These are phyloP conservation scores for Orius laevigatus DNA, from an alignment of 1,140 invertebrate species.

Conservation along the genomic window DNA sequence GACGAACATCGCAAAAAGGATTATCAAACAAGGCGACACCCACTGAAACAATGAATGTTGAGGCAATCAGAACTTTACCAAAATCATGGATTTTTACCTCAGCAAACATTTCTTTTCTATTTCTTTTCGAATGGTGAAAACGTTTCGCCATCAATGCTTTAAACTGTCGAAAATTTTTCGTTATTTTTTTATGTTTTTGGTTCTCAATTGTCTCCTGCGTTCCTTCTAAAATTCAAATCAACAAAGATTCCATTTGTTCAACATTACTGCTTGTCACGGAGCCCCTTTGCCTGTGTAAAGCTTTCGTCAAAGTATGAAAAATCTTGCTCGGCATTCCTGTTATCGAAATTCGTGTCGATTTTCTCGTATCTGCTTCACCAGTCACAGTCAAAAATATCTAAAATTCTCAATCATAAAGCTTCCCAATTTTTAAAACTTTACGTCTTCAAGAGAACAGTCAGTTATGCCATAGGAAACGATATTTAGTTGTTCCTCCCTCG, in stretches of 20 bases:
- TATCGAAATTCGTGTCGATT: too few species aligned
- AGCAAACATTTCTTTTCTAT: slow-evolving; percentile 21
- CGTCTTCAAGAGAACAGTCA: slow-evolving; percentile 13
- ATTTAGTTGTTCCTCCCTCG: not conserved
- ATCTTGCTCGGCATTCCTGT: too few species aligned
- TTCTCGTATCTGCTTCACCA: not conserved
- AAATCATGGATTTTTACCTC: slow-evolving; percentile 16
- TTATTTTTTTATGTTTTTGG: not conserved
- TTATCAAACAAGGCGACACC: too few species aligned
- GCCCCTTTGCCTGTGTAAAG: too few species aligned
- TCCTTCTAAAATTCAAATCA: too few species aligned
- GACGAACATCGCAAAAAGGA: slow-evolving; percentile 22
- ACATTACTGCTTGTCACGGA: too few species aligned
- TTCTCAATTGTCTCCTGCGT: too few species aligned
- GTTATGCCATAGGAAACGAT: slow-evolving; percentile 12
- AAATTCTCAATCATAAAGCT: too few species aligned
- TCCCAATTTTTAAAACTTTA: slow-evolving; percentile 6
- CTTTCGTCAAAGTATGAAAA: too few species aligned
- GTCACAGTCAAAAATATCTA: slow-evolving; percentile 14
- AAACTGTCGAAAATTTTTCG: slow-evolving; percentile 20
- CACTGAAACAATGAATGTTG: slow-evolving; percentile 10
- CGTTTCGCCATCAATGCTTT: slow-evolving; percentile 20
- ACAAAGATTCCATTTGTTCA: too few species aligned
- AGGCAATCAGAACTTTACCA: slow-evolving; percentile 8
- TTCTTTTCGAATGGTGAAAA: slow-evolving; percentile 20